Percentiles rank a stretch among this genome's conserved stretches.
Conservation (phyloP, 2,797 vertebrate genomes). For the Myotis planiceps region DNA sequence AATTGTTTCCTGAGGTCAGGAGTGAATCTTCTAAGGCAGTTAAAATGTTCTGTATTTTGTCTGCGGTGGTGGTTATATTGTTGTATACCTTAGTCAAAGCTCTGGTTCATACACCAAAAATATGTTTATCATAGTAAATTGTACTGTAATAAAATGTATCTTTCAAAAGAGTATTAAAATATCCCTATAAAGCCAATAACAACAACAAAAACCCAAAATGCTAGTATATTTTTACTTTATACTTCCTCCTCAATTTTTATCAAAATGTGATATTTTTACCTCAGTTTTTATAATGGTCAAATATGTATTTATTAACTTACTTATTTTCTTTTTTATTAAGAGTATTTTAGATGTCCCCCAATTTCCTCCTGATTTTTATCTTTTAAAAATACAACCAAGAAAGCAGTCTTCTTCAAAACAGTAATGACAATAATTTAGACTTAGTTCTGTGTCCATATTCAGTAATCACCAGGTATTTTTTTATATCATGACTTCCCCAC, state of each 20-base stretch:
- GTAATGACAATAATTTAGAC: background rate
- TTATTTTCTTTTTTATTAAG: too few relatives aligned
- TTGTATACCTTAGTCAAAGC: background rate
- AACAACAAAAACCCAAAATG: background rate
- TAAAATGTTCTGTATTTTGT: background rate
- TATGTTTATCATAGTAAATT: background rate
- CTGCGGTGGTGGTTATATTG: background rate
- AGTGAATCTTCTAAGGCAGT: background rate
- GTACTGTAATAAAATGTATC: background rate
- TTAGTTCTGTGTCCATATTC: background rate
- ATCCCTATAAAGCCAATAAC: background rate
- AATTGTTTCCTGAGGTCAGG: too few relatives aligned
- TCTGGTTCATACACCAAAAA: background rate
- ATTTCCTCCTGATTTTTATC: background rate
- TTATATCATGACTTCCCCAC: background rate
- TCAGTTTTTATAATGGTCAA: background rate
- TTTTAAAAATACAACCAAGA: background rate
- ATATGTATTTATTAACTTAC: too few relatives aligned
- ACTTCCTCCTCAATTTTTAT: background rate
- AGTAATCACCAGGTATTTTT: background rate
- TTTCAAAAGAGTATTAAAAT: background rate
- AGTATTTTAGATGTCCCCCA: background rate
- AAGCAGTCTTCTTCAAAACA: background rate
- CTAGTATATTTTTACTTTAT: background rate
- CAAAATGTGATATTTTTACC: background rate